A percentile compares a stretch with the other conserved stretches of the same genome.
Conservation (phyloP, 2,888 invertebrate species). For the Eudiplozoon nipponicum region DNA sequence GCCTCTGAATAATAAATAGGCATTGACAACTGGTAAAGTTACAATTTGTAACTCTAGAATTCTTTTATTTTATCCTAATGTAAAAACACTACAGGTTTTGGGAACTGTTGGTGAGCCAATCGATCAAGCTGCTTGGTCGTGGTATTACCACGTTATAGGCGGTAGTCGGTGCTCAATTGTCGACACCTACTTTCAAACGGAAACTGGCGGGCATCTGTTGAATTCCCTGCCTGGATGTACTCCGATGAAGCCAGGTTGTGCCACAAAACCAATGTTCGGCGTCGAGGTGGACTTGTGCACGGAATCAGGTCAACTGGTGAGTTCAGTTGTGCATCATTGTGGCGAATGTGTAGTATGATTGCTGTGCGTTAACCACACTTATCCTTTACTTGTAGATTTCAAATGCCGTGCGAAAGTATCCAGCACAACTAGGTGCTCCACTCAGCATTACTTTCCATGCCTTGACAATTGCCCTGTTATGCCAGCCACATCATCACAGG, state of each 20-base stretch:
- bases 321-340: too few species aligned
- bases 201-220: slow-evolving; percentile 75
- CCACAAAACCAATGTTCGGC: slow-evolving; percentile 89
- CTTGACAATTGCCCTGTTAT: too few species aligned
- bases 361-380: too few species aligned
- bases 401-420: too few species aligned
- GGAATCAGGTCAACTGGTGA: slow-evolving; percentile 2
- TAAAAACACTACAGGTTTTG: slow-evolving; percentile 35
- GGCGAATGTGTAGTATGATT: too few species aligned
- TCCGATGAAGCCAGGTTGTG: slow-evolving; percentile 83
- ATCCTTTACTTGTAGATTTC: too few species aligned
- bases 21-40: neutral
- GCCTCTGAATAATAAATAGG: too few species aligned
- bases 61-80: too few species aligned
- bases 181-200: slow-evolving; percentile 98
- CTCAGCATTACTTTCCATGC: too few species aligned
- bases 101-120: slow-evolving; percentile 96
- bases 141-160: slow-evolving; percentile 42
- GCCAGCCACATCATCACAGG: too few species aligned
- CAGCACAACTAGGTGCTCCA: too few species aligned
- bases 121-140: slow-evolving; percentile 82
- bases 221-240: slow-evolving; percentile 78
- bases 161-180: slow-evolving; percentile 40
- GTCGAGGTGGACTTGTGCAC: slow-evolving; percentile 47
- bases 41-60: neutral